phyloP scores from a whole-genome alignment of 2,797 vertebrate species.

The Florisuga fusca region DNA sequence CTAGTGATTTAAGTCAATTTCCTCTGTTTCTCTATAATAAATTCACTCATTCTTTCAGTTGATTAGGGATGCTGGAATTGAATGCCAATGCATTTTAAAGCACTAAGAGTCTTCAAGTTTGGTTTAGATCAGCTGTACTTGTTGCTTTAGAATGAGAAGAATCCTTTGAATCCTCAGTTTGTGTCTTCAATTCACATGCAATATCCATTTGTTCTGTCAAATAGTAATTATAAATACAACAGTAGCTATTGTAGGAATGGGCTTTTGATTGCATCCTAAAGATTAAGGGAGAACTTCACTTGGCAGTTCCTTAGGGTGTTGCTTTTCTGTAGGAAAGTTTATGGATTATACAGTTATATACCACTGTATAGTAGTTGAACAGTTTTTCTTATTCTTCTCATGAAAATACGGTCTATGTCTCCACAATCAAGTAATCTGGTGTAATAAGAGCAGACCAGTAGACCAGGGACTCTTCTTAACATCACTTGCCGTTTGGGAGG shows the following conservation, averaged over 20 bases:
- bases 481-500: not conserved
- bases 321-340: not conserved
- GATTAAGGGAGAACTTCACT: not conserved
- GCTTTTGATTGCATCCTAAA: not conserved
- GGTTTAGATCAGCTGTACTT: constrained; percentile 3
- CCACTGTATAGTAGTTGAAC: not conserved
- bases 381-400: not conserved
- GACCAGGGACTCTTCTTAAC: not conserved
- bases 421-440: not conserved
- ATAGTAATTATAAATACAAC: not conserved
- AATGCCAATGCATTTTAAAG: not conserved
- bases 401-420: not conserved
- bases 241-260: not conserved
- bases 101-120: not conserved
- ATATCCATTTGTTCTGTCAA: not conserved
- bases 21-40: not conserved
- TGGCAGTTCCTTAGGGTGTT: not conserved
- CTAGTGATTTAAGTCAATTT: not conserved
- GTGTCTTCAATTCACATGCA: not conserved
- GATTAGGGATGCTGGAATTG: not conserved
- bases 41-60: not conserved
- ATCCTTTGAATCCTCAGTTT: not conserved
- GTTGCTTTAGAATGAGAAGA: not conserved
- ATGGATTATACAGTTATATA: not conserved
- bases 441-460: not conserved